Conservation (phyloP, 2,797 vertebrate genomes). For the Neomorphus geoffroyi region DNA sequence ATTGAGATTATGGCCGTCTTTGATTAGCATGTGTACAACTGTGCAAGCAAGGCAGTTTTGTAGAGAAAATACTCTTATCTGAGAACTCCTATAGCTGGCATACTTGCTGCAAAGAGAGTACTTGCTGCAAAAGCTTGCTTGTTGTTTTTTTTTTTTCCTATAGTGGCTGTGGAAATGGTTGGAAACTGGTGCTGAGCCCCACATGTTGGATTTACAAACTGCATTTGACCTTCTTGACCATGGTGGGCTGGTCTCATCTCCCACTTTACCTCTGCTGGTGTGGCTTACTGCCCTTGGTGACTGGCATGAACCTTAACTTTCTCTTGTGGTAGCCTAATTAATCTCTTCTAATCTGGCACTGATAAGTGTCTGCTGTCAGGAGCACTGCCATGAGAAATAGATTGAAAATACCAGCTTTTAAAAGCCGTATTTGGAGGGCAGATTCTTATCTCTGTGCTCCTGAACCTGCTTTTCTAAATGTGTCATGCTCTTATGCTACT, state of each 20-base stretch:
- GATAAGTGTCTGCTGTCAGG: background rate
- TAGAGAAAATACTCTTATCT: background rate
- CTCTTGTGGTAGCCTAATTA: background rate
- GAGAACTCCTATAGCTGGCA: background rate
- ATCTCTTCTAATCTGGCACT: background rate
- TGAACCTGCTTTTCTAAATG: background rate
- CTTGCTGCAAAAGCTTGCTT: background rate
- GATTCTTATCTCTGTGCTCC: background rate
- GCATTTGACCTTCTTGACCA: background rate
- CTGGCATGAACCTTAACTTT: background rate
- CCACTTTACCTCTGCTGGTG: background rate
- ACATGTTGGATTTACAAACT: background rate
- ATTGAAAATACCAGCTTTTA: background rate
- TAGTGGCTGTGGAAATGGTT: background rate
- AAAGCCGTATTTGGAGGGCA: background rate
- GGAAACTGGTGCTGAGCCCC: background rate
- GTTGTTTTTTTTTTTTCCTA: background rate
- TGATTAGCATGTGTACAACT: background rate
- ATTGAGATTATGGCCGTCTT: background rate
- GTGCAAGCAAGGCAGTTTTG: background rate
- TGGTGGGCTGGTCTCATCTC: background rate
- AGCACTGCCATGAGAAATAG: background rate
- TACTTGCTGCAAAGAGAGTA: background rate
- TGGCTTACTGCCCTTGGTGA: background rate
- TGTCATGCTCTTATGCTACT: background rate